Conservation (phyloP, 2,113 vertebrate species). For the Brachionichthys hirsutus region DNA sequence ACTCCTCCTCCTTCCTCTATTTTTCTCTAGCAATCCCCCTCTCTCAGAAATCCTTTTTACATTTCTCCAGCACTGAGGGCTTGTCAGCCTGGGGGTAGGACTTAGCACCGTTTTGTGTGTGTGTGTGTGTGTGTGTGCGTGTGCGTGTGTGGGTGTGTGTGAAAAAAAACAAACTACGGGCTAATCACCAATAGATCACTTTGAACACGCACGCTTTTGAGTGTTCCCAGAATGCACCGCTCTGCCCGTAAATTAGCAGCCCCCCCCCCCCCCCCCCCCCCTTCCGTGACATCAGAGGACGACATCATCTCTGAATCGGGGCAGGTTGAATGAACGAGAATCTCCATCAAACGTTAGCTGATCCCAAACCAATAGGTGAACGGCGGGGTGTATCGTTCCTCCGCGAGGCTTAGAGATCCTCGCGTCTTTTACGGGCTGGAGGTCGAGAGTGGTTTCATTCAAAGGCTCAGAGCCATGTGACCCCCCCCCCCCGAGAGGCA, state of each 20-base stretch:
- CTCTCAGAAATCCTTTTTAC: conserved; percentile 33
- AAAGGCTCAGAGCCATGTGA: conserved; percentile 20
- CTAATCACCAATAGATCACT: no score
- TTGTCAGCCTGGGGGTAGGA: conserved; percentile 41
- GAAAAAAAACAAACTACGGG: no score
- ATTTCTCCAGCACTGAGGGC: conserved; percentile 31
- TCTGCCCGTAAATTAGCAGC: no score
- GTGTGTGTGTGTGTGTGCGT: not conserved
- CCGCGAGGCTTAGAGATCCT: conserved; percentile 9
- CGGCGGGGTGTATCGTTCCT: conserved; percentile 11
- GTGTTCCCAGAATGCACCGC: conserved; percentile 20
- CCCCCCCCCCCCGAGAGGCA: conserved; percentile 38
- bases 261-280: no score
- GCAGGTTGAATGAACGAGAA: no score
- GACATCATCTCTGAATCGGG: not conserved
- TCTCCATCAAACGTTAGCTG: no score
- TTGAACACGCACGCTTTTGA: no score
- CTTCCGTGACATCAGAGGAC: conserved; percentile 13
- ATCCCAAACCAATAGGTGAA: not conserved
- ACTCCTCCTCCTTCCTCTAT: not conserved
- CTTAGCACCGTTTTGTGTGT: conserved; percentile 37
- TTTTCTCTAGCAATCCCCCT: not conserved
- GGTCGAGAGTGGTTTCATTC: conserved; percentile 10
- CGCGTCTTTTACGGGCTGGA: conserved; percentile 13
- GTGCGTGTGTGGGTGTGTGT: not conserved